These are phyloP conservation scores for Eurytoma californica DNA, from an alignment of 2,888 invertebrate genomes.

Conservation along the genomic window DNA sequence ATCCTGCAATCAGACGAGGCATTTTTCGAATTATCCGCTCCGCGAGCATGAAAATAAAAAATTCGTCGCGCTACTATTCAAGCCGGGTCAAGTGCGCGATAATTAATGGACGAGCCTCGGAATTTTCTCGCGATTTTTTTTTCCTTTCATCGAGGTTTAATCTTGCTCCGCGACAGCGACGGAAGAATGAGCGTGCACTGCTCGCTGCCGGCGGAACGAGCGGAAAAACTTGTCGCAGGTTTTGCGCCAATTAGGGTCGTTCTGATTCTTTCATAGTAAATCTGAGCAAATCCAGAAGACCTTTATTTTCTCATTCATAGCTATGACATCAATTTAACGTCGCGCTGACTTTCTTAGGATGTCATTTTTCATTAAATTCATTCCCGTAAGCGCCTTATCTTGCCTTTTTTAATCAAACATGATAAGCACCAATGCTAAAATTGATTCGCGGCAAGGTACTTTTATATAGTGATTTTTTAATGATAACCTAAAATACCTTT, in stretches of 20 bases:
- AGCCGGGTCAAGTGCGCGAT: no score
- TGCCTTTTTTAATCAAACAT: neutral
- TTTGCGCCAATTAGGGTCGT: slow-evolving; percentile 19
- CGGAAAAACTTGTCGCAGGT: neutral
- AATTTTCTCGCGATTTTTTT: no score
- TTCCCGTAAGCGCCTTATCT: neutral
- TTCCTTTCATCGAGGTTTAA: no score
- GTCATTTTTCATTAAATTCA: slow-evolving; percentile 14
- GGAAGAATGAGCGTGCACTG: no score
- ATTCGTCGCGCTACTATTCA: neutral
- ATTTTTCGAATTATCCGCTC: neutral
- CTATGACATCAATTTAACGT: slow-evolving; percentile 21
- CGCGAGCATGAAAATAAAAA: neutral
- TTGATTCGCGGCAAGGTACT: neutral
- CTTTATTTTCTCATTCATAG: slow-evolving; percentile 1
- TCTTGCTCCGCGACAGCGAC: no score
- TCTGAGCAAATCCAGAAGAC: neutral
- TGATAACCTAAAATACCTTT: no score
- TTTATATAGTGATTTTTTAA: neutral
- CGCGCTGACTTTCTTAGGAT: slow-evolving; percentile 1
- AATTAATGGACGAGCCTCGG: no score
- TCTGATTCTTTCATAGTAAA: slow-evolving; percentile 20
- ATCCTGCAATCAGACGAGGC: slow-evolving; percentile 76
- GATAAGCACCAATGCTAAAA: neutral
- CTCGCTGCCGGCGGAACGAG: neutral